phyloP scores from a whole-genome alignment of 2,888 invertebrate species.

The Chaitophorus viminalis region DNA sequence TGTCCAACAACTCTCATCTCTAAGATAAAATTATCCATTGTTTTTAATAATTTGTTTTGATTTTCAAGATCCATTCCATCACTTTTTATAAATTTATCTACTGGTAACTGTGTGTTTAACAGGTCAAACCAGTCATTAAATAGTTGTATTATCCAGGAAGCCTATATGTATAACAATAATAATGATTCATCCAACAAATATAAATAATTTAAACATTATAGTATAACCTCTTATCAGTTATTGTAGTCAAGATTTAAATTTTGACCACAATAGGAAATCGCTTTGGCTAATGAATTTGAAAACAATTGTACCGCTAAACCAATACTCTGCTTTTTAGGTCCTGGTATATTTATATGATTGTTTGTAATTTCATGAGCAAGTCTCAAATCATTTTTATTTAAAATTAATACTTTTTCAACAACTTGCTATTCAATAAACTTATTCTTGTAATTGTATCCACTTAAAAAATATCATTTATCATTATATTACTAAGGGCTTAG shows the following conservation, averaged over 20 bases:
- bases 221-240: neutral
- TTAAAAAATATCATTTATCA: neutral
- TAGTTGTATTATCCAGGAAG: neutral
- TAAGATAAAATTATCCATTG: neutral
- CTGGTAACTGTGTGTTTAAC: neutral
- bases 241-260: neutral
- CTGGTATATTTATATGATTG: neutral
- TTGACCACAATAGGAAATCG: neutral
- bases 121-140: neutral
- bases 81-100: neutral
- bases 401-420: neutral
- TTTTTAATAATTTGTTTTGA: neutral
- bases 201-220: neutral
- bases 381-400: neutral
- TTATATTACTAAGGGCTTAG: neutral
- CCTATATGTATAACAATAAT: neutral
- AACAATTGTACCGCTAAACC: neutral
- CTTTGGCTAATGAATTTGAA: neutral
- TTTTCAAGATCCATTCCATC: neutral
- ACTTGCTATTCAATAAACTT: neutral
- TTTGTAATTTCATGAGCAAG: conserved; percentile 2
- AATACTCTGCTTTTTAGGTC: neutral
- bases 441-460: conserved; percentile 5
- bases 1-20: neutral
- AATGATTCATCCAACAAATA: neutral